These are phyloP conservation scores for Selenia dentaria DNA, from an alignment of 2,888 invertebrate species.

Conservation along the genomic window DNA sequence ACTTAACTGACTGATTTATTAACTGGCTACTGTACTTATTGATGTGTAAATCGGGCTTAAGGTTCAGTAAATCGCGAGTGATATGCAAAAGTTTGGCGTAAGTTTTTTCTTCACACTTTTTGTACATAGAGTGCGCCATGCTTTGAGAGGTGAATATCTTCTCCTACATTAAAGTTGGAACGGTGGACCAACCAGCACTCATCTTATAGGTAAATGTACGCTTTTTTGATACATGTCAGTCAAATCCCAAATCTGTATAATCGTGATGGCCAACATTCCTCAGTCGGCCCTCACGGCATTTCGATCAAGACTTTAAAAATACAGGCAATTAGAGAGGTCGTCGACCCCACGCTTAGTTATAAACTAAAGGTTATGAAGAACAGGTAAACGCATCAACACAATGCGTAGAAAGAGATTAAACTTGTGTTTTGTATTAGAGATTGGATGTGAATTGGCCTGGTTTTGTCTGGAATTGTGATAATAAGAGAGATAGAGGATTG, in stretches of 20 bases:
- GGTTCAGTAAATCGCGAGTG: too few relatives aligned
- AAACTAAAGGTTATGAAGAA: slow-evolving; percentile 18
- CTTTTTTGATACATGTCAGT: too few relatives aligned
- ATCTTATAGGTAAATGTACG: too few relatives aligned
- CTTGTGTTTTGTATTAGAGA: slow-evolving; percentile 9
- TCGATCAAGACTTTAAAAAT: slow-evolving; percentile 67
- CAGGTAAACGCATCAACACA: slow-evolving; percentile 15
- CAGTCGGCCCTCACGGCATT: slow-evolving; percentile 44
- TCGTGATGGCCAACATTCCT: slow-evolving; percentile 42
- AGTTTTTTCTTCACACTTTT: too few relatives aligned
- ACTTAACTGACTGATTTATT: too few relatives aligned
- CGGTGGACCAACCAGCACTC: too few relatives aligned
- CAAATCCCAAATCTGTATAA: slow-evolving; percentile 7
- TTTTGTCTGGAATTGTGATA: slow-evolving; percentile 5
- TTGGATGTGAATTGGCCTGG: slow-evolving; percentile 7
- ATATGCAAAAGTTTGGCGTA: too few relatives aligned
- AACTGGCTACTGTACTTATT: too few relatives aligned
- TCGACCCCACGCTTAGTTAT: slow-evolving; percentile 42
- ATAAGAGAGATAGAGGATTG: neutral
- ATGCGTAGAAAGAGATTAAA: slow-evolving; percentile 13
- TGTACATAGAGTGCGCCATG: too few relatives aligned
- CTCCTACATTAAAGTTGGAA: too few relatives aligned
- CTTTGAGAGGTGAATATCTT: too few relatives aligned
- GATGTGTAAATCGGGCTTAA: too few relatives aligned
- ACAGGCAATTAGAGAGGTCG: slow-evolving; percentile 65